A percentile compares a stretch with the other conserved stretches of the same genome.
Conservation (phyloP, 2,113 vertebrate species). For the Tiliqua scincoides region DNA sequence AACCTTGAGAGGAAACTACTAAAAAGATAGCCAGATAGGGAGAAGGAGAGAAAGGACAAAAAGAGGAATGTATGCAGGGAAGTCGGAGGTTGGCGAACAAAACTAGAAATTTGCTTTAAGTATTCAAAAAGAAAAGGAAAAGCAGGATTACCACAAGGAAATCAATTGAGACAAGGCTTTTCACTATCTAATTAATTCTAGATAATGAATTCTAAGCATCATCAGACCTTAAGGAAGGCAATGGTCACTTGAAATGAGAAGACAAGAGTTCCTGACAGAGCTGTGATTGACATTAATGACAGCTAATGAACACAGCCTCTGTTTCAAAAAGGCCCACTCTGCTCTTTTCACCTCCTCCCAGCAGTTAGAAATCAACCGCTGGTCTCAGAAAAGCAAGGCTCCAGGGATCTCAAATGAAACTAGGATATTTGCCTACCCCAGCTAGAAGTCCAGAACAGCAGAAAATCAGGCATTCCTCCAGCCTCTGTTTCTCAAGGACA, state of each 20-base stretch:
- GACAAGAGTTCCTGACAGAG: not conserved
- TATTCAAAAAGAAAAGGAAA: not conserved
- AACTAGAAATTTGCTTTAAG: constrained; percentile 19
- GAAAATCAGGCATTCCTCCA: too few species aligned
- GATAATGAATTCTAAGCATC: constrained; percentile 13
- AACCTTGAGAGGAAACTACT: constrained; percentile 50
- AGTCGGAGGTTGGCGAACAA: constrained; percentile 35
- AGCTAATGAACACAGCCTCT: not conserved
- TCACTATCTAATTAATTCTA: constrained; percentile 48
- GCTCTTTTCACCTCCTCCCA: not conserved
- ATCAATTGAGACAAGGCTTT: constrained; percentile 30
- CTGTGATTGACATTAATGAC: not conserved
- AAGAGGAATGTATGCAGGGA: constrained; percentile 22
- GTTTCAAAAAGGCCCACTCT: not conserved
- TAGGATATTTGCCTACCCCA: not conserved
- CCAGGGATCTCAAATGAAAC: not conserved
- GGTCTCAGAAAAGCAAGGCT: not conserved
- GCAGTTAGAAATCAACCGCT: not conserved
- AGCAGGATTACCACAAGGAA: constrained; percentile 36
- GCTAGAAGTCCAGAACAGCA: too few species aligned
- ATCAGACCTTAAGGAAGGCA: constrained; percentile 13
- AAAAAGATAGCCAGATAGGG: constrained; percentile 41
- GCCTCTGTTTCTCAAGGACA: too few species aligned
- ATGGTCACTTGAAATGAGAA: not conserved
- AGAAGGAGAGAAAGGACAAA: not conserved